Evolutionary conservation across 1,140 invertebrate species (phyloP).

Genomic region (Leptopilina clavipes): DNA sequence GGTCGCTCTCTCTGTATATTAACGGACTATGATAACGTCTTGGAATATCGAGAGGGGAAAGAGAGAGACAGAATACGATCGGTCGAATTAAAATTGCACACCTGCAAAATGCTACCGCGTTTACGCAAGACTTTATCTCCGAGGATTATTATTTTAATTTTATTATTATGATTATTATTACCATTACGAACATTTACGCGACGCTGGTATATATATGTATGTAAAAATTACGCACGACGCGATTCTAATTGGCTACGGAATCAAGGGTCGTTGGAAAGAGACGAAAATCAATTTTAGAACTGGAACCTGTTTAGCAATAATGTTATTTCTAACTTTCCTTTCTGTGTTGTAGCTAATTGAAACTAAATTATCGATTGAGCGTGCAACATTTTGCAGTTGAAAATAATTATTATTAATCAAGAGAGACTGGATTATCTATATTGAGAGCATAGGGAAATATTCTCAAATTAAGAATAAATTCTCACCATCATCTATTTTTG

Average conservation of each 20-base stretch:
- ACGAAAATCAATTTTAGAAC: constrained; percentile 23
- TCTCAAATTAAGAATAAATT: no score
- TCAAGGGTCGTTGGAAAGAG: neutral
- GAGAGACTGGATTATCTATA: constrained; percentile 14
- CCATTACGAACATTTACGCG: constrained; percentile 9
- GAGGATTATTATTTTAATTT: constrained; percentile 32
- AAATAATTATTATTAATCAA: constrained; percentile 18
- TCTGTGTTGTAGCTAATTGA: constrained; percentile 23
- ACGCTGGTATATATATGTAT: constrained; percentile 2
- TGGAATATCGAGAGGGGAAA: constrained; percentile 49
- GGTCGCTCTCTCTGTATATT: constrained; percentile 53
- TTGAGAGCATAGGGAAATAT: neutral
- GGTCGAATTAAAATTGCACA: constrained; percentile 28
- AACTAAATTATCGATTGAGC: constrained; percentile 17
- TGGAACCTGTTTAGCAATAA: constrained; percentile 18
- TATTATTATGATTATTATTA: constrained; percentile 33
- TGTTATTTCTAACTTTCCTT: constrained; percentile 25
- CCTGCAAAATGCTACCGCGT: constrained; percentile 29
- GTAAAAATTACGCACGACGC: neutral
- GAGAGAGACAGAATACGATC: neutral
- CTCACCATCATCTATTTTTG: no score
- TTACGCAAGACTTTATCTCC: constrained; percentile 3
- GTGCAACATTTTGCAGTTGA: constrained; percentile 15
- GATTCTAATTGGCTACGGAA: constrained; percentile 13
- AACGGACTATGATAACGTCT: constrained; percentile 56